phyloP scores from a whole-genome alignment of 2,113 vertebrate species.

The Syrmaticus mikado region DNA sequence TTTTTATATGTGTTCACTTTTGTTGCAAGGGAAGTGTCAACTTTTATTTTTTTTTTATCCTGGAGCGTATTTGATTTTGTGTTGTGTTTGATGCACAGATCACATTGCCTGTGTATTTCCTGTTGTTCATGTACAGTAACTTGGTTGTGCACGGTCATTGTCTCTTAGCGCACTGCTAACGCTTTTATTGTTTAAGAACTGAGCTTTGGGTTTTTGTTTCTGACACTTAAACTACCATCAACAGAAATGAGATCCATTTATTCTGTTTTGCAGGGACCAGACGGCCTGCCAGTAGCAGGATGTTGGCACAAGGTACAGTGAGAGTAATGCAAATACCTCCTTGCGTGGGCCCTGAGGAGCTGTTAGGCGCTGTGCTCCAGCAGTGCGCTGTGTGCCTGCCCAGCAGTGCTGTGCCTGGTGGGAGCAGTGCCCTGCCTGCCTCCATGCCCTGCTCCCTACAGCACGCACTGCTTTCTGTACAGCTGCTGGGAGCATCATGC shows the following conservation, averaged over 20 bases:
- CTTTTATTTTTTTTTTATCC: neutral
- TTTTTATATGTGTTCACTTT: neutral
- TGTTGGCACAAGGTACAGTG: constrained; percentile 94
- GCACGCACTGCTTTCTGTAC: neutral
- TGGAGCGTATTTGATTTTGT: neutral
- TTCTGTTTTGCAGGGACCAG: constrained; percentile 86
- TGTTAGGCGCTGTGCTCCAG: neutral
- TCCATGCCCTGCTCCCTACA: neutral
- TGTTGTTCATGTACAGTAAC: neutral
- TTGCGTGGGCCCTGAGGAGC: neutral
- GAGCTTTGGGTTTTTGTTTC: neutral
- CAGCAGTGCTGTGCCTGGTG: fast-evolving
- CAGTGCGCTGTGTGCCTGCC: neutral
- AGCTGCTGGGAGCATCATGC: neutral
- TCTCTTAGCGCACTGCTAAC: neutral
- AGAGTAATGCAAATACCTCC: neutral
- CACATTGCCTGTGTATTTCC: neutral
- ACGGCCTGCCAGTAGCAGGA: constrained; percentile 93
- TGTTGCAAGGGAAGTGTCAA: neutral
- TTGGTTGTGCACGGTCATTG: constrained; percentile 7
- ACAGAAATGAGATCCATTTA: neutral
- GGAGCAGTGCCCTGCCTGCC: neutral
- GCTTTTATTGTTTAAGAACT: fast-evolving
- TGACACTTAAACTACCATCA: neutral
- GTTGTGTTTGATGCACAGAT: neutral